Conservation (phyloP, 2,113 vertebrate genomes). For the Herpetotheres cachinnans region DNA sequence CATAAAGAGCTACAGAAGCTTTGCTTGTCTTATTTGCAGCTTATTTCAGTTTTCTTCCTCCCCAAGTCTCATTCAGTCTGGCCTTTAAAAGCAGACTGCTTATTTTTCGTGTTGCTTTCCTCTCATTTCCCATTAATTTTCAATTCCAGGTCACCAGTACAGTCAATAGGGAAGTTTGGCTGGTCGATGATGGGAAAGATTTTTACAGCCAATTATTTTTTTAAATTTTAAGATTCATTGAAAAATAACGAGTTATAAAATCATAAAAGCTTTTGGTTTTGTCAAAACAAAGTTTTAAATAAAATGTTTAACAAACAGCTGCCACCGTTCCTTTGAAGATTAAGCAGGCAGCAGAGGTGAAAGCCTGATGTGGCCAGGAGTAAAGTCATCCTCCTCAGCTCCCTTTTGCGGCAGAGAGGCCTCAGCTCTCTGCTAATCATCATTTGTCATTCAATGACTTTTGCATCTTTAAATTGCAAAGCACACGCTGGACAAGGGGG, state of each 20-base stretch:
- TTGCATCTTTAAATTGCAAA: conserved; percentile 56
- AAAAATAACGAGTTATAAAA: background rate
- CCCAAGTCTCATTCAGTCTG: background rate
- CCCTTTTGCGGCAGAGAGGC: background rate
- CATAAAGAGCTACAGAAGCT: background rate
- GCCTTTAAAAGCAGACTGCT: background rate
- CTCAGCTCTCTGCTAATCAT: conserved; percentile 43
- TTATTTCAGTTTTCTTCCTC: background rate
- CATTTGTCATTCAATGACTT: conserved; percentile 11
- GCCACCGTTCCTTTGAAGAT: background rate
- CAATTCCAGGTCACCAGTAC: background rate
- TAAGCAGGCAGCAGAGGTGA: background rate
- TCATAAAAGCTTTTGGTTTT: background rate
- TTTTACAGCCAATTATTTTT: background rate
- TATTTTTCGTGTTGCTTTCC: background rate
- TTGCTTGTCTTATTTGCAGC: background rate
- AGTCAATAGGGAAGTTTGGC: background rate
- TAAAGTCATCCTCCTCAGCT: background rate
- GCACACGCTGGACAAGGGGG: background rate
- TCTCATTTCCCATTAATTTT: background rate
- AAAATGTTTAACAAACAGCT: background rate
- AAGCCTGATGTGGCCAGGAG: background rate
- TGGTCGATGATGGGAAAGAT: fast-evolving
- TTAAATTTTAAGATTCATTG: background rate
- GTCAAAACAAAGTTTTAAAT: background rate